Percentiles rank a stretch among this genome's conserved stretches.
phyloP scores from a whole-genome alignment of 2,888 invertebrate species.

The Cheilosia soror region DNA sequence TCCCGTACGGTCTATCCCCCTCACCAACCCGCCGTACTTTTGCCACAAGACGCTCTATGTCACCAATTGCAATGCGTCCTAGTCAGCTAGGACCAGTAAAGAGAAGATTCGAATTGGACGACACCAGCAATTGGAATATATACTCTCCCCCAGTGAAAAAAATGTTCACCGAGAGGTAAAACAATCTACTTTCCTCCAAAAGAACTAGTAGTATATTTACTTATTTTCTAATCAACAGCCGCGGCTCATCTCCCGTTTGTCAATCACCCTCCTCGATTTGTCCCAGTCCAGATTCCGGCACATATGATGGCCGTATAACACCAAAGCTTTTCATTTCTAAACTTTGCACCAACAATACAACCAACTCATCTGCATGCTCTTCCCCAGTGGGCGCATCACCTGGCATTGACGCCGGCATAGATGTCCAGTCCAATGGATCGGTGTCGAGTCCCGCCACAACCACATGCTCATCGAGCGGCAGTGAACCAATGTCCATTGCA shows the following conservation, averaged over 20 bases:
- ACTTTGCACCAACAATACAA: conserved; percentile 81
- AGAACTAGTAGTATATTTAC: neutral
- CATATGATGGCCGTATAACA: conserved; percentile 83
- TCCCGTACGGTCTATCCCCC: conserved; percentile 88
- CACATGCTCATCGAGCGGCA: conserved; percentile 78
- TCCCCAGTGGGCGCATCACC: conserved; percentile 82
- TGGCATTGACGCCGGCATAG: conserved; percentile 77
- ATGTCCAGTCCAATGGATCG: conserved; percentile 75
- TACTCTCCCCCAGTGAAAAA: conserved; percentile 83
- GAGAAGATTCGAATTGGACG: conserved; percentile 84
- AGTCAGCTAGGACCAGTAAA: conserved; percentile 89
- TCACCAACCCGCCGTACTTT: conserved; percentile 94
- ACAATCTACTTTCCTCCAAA: neutral
- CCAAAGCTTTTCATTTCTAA: conserved; percentile 83
- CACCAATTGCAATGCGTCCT: conserved; percentile 93
- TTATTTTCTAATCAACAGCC: conserved; percentile 76
- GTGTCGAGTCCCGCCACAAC: conserved; percentile 73
- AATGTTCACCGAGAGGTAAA: conserved; percentile 82
- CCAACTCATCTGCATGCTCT: conserved; percentile 80
- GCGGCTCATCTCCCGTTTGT: conserved; percentile 83
- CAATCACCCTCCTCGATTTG: conserved; percentile 84
- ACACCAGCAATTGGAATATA: conserved; percentile 82
- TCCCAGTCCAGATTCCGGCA: conserved; percentile 83
- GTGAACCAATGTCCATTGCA: conserved; percentile 79
- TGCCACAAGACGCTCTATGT: conserved; percentile 92